phyloP scores from a whole-genome alignment of 2,888 invertebrate genomes.

The Suillia variegata region DNA sequence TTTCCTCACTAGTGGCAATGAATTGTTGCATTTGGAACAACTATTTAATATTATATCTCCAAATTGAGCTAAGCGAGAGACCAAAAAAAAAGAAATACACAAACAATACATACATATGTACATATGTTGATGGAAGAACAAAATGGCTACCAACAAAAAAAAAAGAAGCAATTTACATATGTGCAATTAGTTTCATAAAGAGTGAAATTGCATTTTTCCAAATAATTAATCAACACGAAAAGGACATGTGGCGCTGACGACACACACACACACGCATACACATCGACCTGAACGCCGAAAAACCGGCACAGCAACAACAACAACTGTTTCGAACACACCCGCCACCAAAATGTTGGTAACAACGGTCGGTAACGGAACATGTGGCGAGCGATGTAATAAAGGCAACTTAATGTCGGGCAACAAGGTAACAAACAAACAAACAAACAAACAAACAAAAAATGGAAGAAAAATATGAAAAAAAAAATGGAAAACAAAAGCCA shows the following conservation, averaged over 20 bases:
- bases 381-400: background rate
- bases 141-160: background rate
- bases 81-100: too few species aligned
- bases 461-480: too few species aligned
- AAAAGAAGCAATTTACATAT: background rate
- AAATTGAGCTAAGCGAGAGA: too few species aligned
- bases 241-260: background rate
- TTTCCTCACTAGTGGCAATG: too few species aligned
- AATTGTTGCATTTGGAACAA: too few species aligned
- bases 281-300: slow-evolving; percentile 1
- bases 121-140: too few species aligned
- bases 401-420: background rate
- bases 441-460: background rate
- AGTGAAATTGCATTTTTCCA: background rate
- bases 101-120: too few species aligned
- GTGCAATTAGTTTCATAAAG: background rate
- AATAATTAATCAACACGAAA: slow-evolving; percentile 8
- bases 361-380: background rate
- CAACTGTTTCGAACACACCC: too few species aligned
- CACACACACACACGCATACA: slow-evolving; percentile 10
- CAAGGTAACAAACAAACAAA: background rate
- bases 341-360: background rate
- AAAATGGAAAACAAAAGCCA: too few species aligned
- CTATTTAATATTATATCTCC: too few species aligned
- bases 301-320: too few species aligned